Conservation (phyloP, 2,888 invertebrate species). For the Apotomis capreana region DNA sequence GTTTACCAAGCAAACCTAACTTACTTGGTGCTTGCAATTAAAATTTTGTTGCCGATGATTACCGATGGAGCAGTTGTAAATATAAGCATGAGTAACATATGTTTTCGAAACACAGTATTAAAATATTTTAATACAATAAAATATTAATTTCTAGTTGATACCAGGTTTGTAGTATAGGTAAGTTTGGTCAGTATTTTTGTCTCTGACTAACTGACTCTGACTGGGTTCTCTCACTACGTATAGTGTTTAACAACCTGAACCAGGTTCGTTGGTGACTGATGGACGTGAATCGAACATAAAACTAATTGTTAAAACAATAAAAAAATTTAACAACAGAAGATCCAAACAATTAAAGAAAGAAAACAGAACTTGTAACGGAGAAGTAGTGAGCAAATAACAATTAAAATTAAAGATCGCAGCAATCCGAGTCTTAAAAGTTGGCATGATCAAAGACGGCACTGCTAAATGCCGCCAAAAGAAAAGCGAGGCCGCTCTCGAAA, state of each 20-base stretch:
- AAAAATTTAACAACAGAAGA: too few relatives aligned
- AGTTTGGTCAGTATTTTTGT: too few relatives aligned
- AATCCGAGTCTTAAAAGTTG: constrained; percentile 26
- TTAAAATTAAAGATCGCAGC: constrained; percentile 25
- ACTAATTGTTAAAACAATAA: too few relatives aligned
- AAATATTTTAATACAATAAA: too few relatives aligned
- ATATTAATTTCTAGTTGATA: too few relatives aligned
- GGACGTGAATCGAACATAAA: too few relatives aligned
- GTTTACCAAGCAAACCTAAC: constrained; percentile 34
- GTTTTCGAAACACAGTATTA: too few relatives aligned
- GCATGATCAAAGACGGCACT: constrained; percentile 23
- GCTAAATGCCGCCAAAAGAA: constrained; percentile 38
- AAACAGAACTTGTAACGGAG: not conserved
- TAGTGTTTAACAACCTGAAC: too few relatives aligned
- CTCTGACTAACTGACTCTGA: too few relatives aligned
- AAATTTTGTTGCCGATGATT: constrained; percentile 12
- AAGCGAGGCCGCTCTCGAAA: constrained; percentile 38
- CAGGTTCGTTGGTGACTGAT: too few relatives aligned
- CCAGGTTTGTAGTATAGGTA: too few relatives aligned
- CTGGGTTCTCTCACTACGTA: too few relatives aligned
- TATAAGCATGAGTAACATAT: not conserved
- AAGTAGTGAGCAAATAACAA: constrained; percentile 30
- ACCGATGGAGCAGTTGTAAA: not conserved
- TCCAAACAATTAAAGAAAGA: not conserved
- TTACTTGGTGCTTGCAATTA: constrained; percentile 20